Base-by-base conservation (phyloP, 2,888 invertebrate species). In the Xestia c-nigrum region DNA sequence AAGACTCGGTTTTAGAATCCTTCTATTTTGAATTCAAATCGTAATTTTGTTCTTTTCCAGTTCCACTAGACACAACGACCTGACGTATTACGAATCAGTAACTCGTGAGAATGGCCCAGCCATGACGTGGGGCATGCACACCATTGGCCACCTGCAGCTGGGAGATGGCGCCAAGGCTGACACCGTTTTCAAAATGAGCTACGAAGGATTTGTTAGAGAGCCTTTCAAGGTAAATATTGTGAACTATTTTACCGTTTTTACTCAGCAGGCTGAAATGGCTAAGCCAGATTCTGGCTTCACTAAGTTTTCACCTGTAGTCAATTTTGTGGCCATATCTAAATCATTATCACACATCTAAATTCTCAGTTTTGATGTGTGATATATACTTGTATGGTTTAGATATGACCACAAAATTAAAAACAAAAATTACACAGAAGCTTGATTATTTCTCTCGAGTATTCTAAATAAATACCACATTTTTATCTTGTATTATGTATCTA, bases 71-170 rank as follows among this genome's bases (percentile, higher is more conserved):
- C 90, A 94, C 0, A 97, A 97, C 87, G 97, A 97, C 86, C 89
- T 97, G 38, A 87, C 92, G 0, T 97, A 97, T 86, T 97, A 97
- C 91, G 97, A 97, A 85, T 93, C 95, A 0, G 96, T 97, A 19
- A 97, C 97, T 0, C 93, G 97, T 0, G 89, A 89, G 63, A 93
- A 90, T 38, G 97, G 97, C 0, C 97, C 97, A 1, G 97, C 97
- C 0, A 97, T 97, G 97, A 97, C 97, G 1, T 97, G 97, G 97
- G 97, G 97, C 67, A 97, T 97, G 97, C 97, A 97, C 89, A 92
- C 97, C 1, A 95, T 97, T 2, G 97, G 97, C 9, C 97, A 97
- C 83, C 90, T 97, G 59, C 94, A 94, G 43, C 84, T 97, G 19
- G 93, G 91, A 1, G 94, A 97, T 55, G 83, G 89, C 3, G 80